phyloP scores from a whole-genome alignment of 1,140 invertebrate species.

The Chironomus tepperi region DNA sequence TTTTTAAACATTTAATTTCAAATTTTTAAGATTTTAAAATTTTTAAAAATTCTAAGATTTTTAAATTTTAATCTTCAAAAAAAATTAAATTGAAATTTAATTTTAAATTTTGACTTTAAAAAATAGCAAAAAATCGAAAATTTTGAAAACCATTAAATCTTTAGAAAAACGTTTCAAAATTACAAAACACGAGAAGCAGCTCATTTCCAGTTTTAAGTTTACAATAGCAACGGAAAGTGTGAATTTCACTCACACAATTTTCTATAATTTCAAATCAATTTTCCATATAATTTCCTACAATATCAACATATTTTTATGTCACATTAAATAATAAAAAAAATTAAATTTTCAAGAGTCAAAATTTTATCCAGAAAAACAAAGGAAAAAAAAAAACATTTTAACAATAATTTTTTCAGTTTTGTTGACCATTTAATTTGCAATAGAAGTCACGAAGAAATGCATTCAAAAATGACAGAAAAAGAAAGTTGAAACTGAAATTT shows the following conservation, averaged over 20 bases:
- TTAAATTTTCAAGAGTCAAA: not conserved
- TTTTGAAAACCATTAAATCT: too few species aligned
- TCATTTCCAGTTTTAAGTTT: conserved; percentile 3
- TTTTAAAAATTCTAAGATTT: too few species aligned
- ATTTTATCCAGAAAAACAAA: not conserved
- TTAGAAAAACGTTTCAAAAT: not conserved
- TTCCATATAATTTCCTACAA: not conserved
- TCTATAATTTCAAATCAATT: not conserved
- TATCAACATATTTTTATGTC: not conserved
- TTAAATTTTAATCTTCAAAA: too few species aligned
- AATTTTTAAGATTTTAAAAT: too few species aligned
- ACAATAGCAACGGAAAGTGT: conserved; percentile 3
- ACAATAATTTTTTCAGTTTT: not conserved
- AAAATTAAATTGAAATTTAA: too few species aligned
- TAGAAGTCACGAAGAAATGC: not conserved
- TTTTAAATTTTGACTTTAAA: too few species aligned
- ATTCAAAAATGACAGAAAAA: conserved; percentile 3
- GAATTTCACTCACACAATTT: not conserved
- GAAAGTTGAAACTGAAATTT: not conserved
- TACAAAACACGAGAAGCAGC: not conserved
- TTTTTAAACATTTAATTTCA: too few species aligned
- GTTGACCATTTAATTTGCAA: conserved; percentile 20
- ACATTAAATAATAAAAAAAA: not conserved
- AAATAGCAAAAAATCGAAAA: too few species aligned
- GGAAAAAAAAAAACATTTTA: not conserved